These are phyloP conservation scores for Rallus crepitans DNA, from an alignment of 2,797 vertebrate genomes.

Conservation along the genomic window DNA sequence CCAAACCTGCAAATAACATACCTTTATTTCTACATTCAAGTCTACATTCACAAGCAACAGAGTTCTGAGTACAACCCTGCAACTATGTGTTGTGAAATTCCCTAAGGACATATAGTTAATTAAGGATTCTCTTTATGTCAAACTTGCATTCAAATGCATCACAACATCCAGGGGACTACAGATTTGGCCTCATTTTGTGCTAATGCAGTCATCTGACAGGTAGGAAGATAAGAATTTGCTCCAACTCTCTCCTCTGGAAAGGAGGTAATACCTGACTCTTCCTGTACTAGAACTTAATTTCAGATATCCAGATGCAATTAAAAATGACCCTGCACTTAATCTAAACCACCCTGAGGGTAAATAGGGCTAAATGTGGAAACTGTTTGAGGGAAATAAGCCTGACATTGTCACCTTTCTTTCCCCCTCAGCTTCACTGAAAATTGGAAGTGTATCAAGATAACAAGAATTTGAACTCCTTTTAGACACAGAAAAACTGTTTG, in stretches of 20 bases:
- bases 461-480: neutral
- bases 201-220: neutral
- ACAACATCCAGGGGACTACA: neutral
- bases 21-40: neutral
- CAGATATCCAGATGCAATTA: slow-evolving; percentile 21
- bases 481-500: neutral
- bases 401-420: neutral
- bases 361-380: neutral
- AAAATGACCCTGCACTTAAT: slow-evolving; percentile 7
- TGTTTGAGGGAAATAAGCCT: neutral
- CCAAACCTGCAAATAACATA: neutral
- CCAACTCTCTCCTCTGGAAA: slow-evolving; percentile 1
- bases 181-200: slow-evolving; percentile 9
- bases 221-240: slow-evolving; percentile 39
- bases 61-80: neutral
- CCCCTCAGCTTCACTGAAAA: neutral
- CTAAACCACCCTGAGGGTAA: neutral
- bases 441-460: neutral
- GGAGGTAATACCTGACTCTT: neutral
- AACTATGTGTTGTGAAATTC: neutral
- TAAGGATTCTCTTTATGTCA: slow-evolving; percentile 40
- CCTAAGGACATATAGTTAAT: neutral
- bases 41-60: neutral
- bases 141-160: slow-evolving; percentile 26
- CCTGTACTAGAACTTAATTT: slow-evolving; percentile 3